These are phyloP conservation scores for Goniozus legneri DNA, from an alignment of 1,140 invertebrate species.

Conservation along the genomic window DNA sequence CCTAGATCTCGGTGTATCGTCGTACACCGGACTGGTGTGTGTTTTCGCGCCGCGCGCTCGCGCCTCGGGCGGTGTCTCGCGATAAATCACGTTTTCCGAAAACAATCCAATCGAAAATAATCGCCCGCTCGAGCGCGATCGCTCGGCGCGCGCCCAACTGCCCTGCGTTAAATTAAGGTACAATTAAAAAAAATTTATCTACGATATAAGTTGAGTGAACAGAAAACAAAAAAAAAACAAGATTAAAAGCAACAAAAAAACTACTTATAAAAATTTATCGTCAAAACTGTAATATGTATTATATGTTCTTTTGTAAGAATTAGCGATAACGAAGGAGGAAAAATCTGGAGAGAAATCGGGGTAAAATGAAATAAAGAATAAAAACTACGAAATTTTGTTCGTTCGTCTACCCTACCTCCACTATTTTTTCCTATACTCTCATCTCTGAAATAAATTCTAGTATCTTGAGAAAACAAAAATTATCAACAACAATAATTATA, in stretches of 20 bases:
- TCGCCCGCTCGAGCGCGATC: too few species aligned
- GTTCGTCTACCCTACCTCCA: not conserved
- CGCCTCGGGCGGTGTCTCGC: too few species aligned
- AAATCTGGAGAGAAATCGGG: constrained; percentile 14
- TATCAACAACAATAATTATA: too few species aligned
- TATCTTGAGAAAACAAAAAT: too few species aligned
- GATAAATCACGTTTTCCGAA: too few species aligned
- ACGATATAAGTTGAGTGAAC: constrained; percentile 31
- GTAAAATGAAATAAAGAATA: not conserved
- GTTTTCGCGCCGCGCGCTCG: too few species aligned
- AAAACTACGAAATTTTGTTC: not conserved
- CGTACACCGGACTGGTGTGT: too few species aligned
- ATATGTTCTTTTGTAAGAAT: constrained; percentile 51
- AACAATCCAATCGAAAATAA: too few species aligned
- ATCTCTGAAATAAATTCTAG: too few species aligned
- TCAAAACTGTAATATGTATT: constrained; percentile 44
- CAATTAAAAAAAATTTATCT: constrained; percentile 27
- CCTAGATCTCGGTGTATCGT: too few species aligned
- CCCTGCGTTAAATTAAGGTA: constrained; percentile 34
- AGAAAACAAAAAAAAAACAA: constrained; percentile 2
- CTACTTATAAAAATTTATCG: constrained; percentile 30
- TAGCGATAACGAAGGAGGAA: constrained; percentile 46
- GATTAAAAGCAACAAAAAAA: constrained; percentile 5
- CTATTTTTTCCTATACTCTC: not conserved
- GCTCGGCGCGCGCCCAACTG: too few species aligned